Base-by-base conservation (phyloP, 1,140 invertebrate species). In the Homalodisca vitripennis region DNA sequence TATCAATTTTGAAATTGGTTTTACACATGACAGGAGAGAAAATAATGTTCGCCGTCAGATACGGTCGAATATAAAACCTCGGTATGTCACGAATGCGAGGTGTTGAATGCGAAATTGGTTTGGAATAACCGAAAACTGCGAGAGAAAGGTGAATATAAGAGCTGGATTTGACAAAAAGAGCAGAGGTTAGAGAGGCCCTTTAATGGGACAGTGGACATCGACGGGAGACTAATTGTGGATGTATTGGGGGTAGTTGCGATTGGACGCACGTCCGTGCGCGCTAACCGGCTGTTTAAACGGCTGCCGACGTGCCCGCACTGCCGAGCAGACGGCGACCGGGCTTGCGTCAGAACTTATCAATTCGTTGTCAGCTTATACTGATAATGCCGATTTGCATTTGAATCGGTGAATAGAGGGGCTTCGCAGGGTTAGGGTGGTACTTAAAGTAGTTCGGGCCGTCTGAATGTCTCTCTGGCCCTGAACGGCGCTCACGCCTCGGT, bases 261-360 rank as follows among this genome's bases (percentile, higher is more conserved):
- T 22, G 27, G 24, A 3, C 24, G 55, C 55, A 60, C 55, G 55
- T 60, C 24, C 48, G 48, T 20, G 48, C 12, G 22, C 14, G 10
- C 55, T 60, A 60, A 60, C 55, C 55, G 6, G 24, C 55, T 60
- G 55, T 60, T 29, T 26, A 29, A 60, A 29, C 24, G 24, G 34
- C 14, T 26, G 55, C 3, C 27, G 13, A 60, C 55, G 55, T 60
- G 55, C 22, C 3, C 29, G 14, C 55, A 27, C 6, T 60, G 24
- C 10, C 55, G 27, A 60, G 10, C 55, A 60, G 24, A 22, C 17
- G 34, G 17, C 34, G 6, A 17, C 34, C 17, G 34, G 34, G 17
- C 17, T 17, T 2, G 55, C 48, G n/a, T 51, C n/a, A n/a, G 6
- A 22, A 51, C 48, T 51, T 51, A 51, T 51, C 48, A 51, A 51